Evolutionary conservation across 2,797 vertebrate species (phyloP), one percentile per base, ranked within the genome.

Genomic region (Geotrypetes seraphini): DNA sequence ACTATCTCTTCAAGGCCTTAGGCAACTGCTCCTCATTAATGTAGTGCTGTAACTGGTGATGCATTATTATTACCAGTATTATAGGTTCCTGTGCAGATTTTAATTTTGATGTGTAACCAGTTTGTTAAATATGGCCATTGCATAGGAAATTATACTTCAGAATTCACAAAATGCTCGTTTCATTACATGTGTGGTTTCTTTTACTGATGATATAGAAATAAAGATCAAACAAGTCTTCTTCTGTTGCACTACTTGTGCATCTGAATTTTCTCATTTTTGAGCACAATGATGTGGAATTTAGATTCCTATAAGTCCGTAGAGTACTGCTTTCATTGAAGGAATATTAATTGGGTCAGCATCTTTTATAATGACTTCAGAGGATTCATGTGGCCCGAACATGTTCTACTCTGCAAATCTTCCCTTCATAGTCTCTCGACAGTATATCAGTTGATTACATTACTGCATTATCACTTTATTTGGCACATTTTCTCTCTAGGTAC

Each of bases 311-410:
- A 49, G 19, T 35, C n/a, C 24, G 10, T 2, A 11, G 19, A 47
- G 16, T 53, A 35, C 14, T 39, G 19, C 18, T 46, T 58, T 64
- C 69, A 57, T 33, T 67, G 26, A 53, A 63, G 20, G 14, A 31
- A 55, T 19, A 49, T 30, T 46, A 67, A 63, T 58, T 39, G 60
- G 50, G 30, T 26, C 5, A 2, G 31, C 43, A 33, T 7, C 18
- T 41, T 33, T 55, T 39, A 49, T 25, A 32, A 47, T 41, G 23
- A 51, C 52, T 35, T 65, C 27, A 36, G 61, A 53, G 26, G 35
- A 51, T 25, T 39, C 22, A 39, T 19, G 5, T 52, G 26, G 25
- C 24, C 57, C 62, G 40, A 43, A 50, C 62, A 43, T 46, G 24
- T n/a, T n/a, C 43, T 32, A 4, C 22, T 25, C 4, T 45, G 11